A percentile compares a stretch with the other conserved stretches of the same genome.
Conservation (phyloP, 2,888 invertebrate species). For the Masnerella sp. region DNA sequence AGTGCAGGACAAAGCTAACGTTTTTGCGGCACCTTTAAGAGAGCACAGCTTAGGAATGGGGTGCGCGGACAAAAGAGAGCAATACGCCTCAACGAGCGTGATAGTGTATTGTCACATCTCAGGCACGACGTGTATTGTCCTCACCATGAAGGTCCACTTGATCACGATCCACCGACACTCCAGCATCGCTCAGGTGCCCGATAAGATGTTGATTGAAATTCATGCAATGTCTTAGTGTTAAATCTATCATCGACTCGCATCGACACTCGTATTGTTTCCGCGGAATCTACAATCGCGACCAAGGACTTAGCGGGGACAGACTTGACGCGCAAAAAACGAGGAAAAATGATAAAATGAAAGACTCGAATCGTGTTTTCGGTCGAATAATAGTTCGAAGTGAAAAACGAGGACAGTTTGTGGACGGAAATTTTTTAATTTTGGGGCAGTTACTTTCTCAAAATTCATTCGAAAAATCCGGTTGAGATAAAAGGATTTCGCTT, state of each 20-base stretch:
- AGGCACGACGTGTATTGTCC: slow-evolving; percentile 74
- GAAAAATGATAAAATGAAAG: slow-evolving; percentile 16
- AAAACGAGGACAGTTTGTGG: too few relatives aligned
- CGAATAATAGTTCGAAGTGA: slow-evolving; percentile 12
- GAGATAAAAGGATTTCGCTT: too few relatives aligned
- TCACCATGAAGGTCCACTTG: slow-evolving; percentile 77
- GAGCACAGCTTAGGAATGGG: slow-evolving; percentile 51
- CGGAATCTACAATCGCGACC: slow-evolving; percentile 59
- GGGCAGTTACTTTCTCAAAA: not conserved
- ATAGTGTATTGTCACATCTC: slow-evolving; percentile 74
- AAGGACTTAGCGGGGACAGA: slow-evolving; percentile 52
- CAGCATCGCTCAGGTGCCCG: slow-evolving; percentile 71
- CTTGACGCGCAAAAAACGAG: slow-evolving; percentile 29
- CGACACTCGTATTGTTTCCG: slow-evolving; percentile 68
- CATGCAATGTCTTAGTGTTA: slow-evolving; percentile 69
- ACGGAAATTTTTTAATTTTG: too few relatives aligned
- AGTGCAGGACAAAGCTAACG: slow-evolving; percentile 59
- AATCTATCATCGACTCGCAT: slow-evolving; percentile 66
- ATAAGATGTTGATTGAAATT: slow-evolving; percentile 78
- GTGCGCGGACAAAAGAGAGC: slow-evolving; percentile 75
- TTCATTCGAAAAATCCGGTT: not conserved
- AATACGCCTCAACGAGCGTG: slow-evolving; percentile 72
- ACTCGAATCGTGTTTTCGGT: slow-evolving; percentile 27
- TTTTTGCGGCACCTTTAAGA: slow-evolving; percentile 64
- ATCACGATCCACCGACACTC: slow-evolving; percentile 77